These are phyloP conservation scores for Maniola jurtina DNA, from an alignment of 1,140 invertebrate species.

Conservation along the genomic window DNA sequence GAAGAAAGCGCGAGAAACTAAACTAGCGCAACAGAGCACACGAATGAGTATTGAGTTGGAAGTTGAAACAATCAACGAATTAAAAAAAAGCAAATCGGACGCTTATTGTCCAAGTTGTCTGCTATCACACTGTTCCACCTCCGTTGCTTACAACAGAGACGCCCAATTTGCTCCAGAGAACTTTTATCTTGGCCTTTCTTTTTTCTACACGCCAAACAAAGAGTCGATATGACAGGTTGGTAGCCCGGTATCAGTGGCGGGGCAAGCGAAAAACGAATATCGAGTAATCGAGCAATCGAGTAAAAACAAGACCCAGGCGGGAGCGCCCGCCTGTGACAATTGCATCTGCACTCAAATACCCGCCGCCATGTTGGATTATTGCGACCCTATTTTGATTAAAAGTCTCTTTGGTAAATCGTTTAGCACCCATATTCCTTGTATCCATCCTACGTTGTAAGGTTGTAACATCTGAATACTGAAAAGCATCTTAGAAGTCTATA, in stretches of 20 bases:
- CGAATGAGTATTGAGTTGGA: slow-evolving; percentile 11
- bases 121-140: slow-evolving; percentile 74
- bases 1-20: slow-evolving; percentile 51
- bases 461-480: no score
- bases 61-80: slow-evolving; percentile 72
- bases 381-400: slow-evolving; percentile 44
- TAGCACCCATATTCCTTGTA: neutral
- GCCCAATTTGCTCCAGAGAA: slow-evolving; percentile 75
- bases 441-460: neutral
- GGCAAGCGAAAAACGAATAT: slow-evolving; percentile 65
- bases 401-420: neutral
- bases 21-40: slow-evolving; percentile 14
- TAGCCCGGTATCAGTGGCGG: slow-evolving; percentile 61
- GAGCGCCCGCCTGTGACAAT: slow-evolving; percentile 69
- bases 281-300: slow-evolving; percentile 65
- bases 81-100: slow-evolving; percentile 68
- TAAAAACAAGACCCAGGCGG: slow-evolving; percentile 65
- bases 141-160: slow-evolving; percentile 76
- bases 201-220: slow-evolving; percentile 68
- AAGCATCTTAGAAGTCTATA: no score
- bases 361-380: slow-evolving; percentile 69
- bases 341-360: slow-evolving; percentile 62
- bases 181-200: slow-evolving; percentile 71
- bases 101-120: slow-evolving; percentile 59
- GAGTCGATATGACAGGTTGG: slow-evolving; percentile 75